A percentile compares a stretch with the other conserved stretches of the same genome.
Evolutionary conservation across 2,113 vertebrate genomes (phyloP).

Genomic region (Erythrocebus patas): DNA sequence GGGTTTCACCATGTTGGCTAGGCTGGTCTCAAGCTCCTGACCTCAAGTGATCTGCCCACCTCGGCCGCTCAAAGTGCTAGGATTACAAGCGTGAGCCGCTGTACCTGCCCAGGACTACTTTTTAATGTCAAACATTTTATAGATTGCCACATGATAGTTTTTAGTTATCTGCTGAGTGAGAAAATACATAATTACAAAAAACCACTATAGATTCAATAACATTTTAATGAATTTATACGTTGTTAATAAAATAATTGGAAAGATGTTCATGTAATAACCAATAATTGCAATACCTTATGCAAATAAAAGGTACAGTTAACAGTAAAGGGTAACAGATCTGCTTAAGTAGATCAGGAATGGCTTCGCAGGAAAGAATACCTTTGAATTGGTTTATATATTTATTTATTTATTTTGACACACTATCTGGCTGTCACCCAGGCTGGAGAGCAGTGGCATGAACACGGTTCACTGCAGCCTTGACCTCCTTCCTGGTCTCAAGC

Average conservation of each 20-base stretch:
- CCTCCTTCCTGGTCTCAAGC: no score
- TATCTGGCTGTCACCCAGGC: no score
- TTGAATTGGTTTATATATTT: background rate
- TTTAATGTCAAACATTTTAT: slow-evolving; percentile 32
- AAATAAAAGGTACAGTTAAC: background rate
- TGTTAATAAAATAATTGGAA: background rate
- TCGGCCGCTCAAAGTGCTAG: no score
- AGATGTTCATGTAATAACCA: slow-evolving; percentile 18
- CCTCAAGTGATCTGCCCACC: no score
- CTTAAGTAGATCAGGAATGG: background rate
- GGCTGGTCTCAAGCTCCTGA: no score
- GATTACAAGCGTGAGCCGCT: no score
- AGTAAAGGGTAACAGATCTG: background rate
- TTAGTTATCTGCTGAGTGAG: background rate
- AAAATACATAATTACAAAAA: slow-evolving; percentile 30
- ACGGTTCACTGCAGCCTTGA: no score
- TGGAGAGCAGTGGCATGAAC: no score
- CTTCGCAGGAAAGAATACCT: background rate
- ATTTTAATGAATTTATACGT: background rate
- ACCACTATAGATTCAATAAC: background rate
- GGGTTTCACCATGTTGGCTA: no score
- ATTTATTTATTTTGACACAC: no score
- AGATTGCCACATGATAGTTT: background rate
- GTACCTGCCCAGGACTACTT: background rate
- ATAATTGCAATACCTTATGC: background rate